Conservation (phyloP, 1,140 invertebrate genomes). For the Xylocopa sonorina region DNA sequence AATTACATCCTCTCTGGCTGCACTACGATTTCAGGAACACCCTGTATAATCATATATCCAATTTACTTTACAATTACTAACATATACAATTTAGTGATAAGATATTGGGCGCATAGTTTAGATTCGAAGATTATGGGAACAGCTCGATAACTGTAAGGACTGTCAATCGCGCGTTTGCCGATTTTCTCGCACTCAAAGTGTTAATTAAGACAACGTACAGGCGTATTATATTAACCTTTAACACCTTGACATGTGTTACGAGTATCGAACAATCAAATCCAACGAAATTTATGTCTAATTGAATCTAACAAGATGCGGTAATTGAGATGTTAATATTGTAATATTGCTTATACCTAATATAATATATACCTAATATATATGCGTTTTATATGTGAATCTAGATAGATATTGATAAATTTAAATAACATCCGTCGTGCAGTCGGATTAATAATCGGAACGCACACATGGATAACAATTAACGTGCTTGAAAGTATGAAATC, state of each 20-base stretch:
- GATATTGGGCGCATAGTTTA: no score
- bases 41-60: no score
- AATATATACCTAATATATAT: not conserved
- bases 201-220: not conserved
- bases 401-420: constrained; percentile 36
- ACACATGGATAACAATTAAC: constrained; percentile 16
- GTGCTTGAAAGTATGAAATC: constrained; percentile 1
- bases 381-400: constrained; percentile 12
- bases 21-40: no score
- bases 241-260: not conserved
- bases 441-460: not conserved
- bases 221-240: not conserved
- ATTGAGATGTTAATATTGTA: not conserved
- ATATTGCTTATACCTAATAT: not conserved
- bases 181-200: no score
- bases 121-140: no score
- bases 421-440: constrained; percentile 4
- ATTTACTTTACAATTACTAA: no score
- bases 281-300: not conserved
- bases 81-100: no score
- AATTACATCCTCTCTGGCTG: no score
- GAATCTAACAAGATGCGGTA: not conserved
- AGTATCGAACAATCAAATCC: not conserved
- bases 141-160: no score
- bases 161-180: no score